A percentile compares a stretch with the other conserved stretches of the same genome.
phyloP scores from a whole-genome alignment of 2,113 vertebrate species.

The Solenodon paradoxus region DNA sequence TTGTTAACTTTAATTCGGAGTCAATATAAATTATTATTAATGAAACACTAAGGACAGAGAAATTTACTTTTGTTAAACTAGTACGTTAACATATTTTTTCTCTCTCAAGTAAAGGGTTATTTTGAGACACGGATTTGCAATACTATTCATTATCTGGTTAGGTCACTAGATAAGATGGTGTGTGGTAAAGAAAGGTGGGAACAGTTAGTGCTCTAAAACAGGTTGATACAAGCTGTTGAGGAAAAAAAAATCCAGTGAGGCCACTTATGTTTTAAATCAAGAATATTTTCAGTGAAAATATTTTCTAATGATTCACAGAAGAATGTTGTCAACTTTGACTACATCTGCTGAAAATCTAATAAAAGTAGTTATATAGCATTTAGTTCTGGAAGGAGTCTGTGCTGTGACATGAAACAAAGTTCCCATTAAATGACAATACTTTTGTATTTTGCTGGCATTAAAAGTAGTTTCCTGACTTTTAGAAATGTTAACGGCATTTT shows the following conservation, averaged over 20 bases:
- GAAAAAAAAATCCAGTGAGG: conserved; percentile 17
- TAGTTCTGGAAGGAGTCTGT: background rate
- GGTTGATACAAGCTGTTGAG: conserved; percentile 51
- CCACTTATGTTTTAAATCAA: conserved; percentile 70
- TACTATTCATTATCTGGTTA: conserved; percentile 42
- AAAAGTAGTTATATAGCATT: background rate
- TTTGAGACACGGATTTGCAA: background rate
- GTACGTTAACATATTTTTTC: conserved; percentile 20
- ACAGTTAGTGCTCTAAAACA: conserved; percentile 48
- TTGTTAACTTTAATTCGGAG: conserved; percentile 44
- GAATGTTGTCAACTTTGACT: conserved; percentile 48
- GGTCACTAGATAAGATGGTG: conserved; percentile 33
- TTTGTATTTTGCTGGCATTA: conserved; percentile 43
- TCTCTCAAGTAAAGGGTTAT: background rate
- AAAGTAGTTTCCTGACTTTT: conserved; percentile 41
- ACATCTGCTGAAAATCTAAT: conserved; percentile 66
- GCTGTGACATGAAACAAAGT: background rate
- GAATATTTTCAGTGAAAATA: conserved; percentile 71
- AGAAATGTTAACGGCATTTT: conserved; percentile 23
- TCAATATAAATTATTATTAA: background rate
- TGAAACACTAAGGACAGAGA: background rate
- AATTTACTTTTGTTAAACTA: conserved; percentile 35
- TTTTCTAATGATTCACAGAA: conserved; percentile 66
- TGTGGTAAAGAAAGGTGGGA: conserved; percentile 37
- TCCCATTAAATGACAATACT: conserved; percentile 14